These are phyloP conservation scores for Steinernema feltiae DNA, from an alignment of 1,140 invertebrate genomes.

Conservation along the genomic window DNA sequence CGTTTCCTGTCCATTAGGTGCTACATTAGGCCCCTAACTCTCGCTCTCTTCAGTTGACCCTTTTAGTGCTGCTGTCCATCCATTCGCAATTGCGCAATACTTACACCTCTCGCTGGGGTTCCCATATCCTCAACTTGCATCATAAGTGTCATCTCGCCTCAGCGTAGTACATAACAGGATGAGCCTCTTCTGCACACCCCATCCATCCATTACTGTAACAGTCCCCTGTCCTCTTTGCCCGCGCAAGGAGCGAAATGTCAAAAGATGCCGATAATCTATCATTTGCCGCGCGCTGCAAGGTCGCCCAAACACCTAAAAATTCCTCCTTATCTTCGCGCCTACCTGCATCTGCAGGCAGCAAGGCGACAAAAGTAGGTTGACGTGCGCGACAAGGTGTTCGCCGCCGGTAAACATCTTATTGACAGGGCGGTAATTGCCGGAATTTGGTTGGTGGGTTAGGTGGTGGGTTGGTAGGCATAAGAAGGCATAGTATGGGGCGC, in stretches of 20 bases:
- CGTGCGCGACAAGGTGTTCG: not conserved
- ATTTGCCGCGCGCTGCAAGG: not conserved
- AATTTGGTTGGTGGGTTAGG: not conserved
- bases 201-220: no score
- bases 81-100: not conserved
- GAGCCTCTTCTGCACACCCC: not conserved
- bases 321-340: not conserved
- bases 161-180: not conserved
- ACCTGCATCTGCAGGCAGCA: not conserved
- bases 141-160: not conserved
- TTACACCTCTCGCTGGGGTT: not conserved
- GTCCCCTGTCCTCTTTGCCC: no score
- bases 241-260: not conserved
- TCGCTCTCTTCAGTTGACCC: not conserved
- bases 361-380: slow-evolving; percentile 3
- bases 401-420: slow-evolving; percentile 13
- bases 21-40: not conserved
- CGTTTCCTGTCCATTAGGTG: no score
- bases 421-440: slow-evolving; percentile 13
- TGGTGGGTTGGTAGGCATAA: not conserved
- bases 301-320: not conserved
- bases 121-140: not conserved
- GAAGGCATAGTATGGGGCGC: not conserved
- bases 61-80: not conserved
- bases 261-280: not conserved